These are phyloP conservation scores for Enteromius mattozi DNA, from an alignment of 2,797 vertebrate species.

Conservation along the genomic window DNA sequence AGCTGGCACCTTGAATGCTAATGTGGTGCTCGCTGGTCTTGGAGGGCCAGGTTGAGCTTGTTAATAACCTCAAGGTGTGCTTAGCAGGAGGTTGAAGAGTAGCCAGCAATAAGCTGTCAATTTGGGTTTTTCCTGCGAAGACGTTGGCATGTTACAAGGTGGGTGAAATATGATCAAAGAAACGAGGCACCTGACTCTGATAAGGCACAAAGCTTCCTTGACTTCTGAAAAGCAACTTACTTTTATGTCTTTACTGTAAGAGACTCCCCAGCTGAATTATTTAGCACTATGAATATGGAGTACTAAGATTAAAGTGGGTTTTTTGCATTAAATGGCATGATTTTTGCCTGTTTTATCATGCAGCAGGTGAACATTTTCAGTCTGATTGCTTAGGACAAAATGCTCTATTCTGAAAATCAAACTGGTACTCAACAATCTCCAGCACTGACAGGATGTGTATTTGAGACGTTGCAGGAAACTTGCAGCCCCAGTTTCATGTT, in stretches of 20 bases:
- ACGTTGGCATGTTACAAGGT: conserved; percentile 6
- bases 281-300: conserved; percentile 15
- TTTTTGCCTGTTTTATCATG: conserved; percentile 7
- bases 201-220: neutral
- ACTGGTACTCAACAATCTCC: neutral
- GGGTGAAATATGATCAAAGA: conserved; percentile 40
- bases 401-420: neutral
- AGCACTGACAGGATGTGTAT: neutral
- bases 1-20: conserved; percentile 47
- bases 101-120: conserved; percentile 47
- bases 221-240: conserved; percentile 38
- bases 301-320: neutral
- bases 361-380: neutral
- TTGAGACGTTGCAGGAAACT: neutral
- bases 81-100: conserved; percentile 31
- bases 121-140: conserved; percentile 19
- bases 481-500: neutral
- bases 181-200: conserved; percentile 13
- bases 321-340: no score
- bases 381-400: neutral
- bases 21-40: conserved; percentile 33
- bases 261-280: conserved; percentile 2
- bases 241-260: conserved; percentile 15
- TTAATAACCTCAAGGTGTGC: conserved; percentile 46
- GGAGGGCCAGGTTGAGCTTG: conserved; percentile 32